phyloP scores from a whole-genome alignment of 2,888 invertebrate species.

The Acronicta psi region DNA sequence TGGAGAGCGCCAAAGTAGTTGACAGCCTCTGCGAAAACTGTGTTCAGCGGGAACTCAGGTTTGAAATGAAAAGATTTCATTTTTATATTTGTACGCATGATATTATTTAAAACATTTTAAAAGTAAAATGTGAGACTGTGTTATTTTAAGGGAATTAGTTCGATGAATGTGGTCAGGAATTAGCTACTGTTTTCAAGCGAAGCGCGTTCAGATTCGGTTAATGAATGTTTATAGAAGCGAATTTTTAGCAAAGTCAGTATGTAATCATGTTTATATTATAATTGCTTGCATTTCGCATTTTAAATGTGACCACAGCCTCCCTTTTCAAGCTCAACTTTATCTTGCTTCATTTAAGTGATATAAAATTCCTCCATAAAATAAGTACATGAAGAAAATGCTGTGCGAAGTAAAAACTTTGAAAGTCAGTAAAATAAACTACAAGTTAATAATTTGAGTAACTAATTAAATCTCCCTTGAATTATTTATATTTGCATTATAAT shows the following conservation, averaged over 20 bases:
- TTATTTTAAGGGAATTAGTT: constrained; percentile 34
- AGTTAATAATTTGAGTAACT: background rate
- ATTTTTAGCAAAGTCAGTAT: constrained; percentile 55
- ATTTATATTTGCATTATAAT: constrained; percentile 6
- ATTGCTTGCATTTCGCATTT: constrained; percentile 46
- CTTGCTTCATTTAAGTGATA: constrained; percentile 15
- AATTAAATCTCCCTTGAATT: background rate
- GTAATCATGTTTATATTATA: constrained; percentile 38
- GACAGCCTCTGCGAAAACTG: constrained; percentile 73
- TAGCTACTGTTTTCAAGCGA: constrained; percentile 57
- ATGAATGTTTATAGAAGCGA: constrained; percentile 58
- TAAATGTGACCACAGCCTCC: constrained; percentile 16
- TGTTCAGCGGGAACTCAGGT: constrained; percentile 76
- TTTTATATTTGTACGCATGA: constrained; percentile 68
- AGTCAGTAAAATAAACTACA: constrained; percentile 3
- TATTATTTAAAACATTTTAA: constrained; percentile 44
- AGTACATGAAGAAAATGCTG: constrained; percentile 28
- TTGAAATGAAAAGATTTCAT: constrained; percentile 71
- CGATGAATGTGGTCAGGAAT: constrained; percentile 39
- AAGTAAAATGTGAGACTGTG: constrained; percentile 39
- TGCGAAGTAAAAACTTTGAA: constrained; percentile 36
- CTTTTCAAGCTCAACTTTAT: constrained; percentile 5
- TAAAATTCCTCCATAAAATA: background rate
- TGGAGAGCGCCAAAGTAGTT: constrained; percentile 62
- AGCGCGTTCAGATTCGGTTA: constrained; percentile 46